These are phyloP conservation scores for Hemibagrus guttatus DNA, from an alignment of 2,797 vertebrate genomes.

Conservation along the genomic window DNA sequence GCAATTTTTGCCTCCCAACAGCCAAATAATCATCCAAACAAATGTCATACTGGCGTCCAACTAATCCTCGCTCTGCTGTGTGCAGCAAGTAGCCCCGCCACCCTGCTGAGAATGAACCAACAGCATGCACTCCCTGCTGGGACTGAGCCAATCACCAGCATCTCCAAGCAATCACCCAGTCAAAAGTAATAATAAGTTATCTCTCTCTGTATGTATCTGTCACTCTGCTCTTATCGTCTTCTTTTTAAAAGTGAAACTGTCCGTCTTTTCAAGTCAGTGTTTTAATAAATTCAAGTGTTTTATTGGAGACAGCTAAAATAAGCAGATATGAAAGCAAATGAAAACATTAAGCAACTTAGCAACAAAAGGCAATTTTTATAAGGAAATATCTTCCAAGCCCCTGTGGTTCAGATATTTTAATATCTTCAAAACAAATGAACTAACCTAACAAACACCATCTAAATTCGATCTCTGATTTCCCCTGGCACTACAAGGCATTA, in stretches of 20 bases:
- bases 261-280: background rate
- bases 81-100: slow-evolving; percentile 22
- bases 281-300: background rate
- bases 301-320: background rate
- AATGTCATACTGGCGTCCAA: slow-evolving; percentile 25
- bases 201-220: background rate
- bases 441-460: slow-evolving; percentile 36
- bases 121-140: slow-evolving; percentile 34
- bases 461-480: slow-evolving; percentile 41
- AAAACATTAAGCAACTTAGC: slow-evolving; percentile 16
- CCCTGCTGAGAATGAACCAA: slow-evolving; percentile 38
- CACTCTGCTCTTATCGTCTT: background rate
- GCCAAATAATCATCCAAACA: slow-evolving; percentile 26
- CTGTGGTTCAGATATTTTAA: slow-evolving; percentile 29
- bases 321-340: slow-evolving; percentile 18
- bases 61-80: slow-evolving; percentile 4
- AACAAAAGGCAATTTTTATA: slow-evolving; percentile 33
- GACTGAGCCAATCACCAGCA: slow-evolving; percentile 30
- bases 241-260: background rate
- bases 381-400: slow-evolving; percentile 29
- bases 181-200: background rate
- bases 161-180: slow-evolving; percentile 29
- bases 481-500: slow-evolving; percentile 44
- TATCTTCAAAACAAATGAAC: slow-evolving; percentile 43
- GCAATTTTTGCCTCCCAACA: background rate